phyloP scores from a whole-genome alignment of 2,888 invertebrate species.

The Cactoblastis cactorum region DNA sequence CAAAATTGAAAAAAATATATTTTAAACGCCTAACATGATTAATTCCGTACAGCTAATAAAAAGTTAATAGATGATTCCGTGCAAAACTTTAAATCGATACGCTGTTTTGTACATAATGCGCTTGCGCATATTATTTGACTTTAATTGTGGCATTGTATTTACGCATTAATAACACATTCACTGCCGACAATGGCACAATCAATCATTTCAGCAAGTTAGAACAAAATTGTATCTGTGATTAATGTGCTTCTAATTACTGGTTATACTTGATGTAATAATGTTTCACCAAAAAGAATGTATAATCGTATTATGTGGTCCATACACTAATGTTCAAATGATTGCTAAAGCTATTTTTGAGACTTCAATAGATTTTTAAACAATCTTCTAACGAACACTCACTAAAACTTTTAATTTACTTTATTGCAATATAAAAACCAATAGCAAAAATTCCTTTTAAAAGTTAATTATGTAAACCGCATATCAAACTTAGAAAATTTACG shows the following conservation, averaged over 20 bases:
- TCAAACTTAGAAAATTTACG: background rate
- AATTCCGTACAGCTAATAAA: background rate
- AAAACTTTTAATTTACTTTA: background rate
- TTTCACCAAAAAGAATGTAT: conserved; percentile 33
- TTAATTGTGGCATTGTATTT: conserved; percentile 33
- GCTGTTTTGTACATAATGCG: background rate
- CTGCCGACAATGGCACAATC: conserved; percentile 44
- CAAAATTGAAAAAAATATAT: too few species aligned
- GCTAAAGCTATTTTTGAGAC: background rate
- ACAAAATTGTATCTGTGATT: conserved; percentile 52
- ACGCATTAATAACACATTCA: conserved; percentile 23
- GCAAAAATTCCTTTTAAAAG: background rate
- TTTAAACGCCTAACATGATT: too few species aligned
- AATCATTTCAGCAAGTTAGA: conserved; percentile 50
- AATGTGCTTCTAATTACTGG: conserved; percentile 50
- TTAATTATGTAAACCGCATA: background rate
- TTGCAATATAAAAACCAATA: background rate
- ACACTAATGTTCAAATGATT: conserved; percentile 23
- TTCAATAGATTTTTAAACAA: background rate
- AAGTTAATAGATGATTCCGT: background rate
- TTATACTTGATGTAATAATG: conserved; percentile 33
- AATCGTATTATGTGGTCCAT: conserved; percentile 29
- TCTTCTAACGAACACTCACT: background rate
- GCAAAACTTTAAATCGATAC: background rate
- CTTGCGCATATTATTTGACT: background rate